phyloP scores from a whole-genome alignment of 2,888 invertebrate species.

The Temnothorax rugatulus region DNA sequence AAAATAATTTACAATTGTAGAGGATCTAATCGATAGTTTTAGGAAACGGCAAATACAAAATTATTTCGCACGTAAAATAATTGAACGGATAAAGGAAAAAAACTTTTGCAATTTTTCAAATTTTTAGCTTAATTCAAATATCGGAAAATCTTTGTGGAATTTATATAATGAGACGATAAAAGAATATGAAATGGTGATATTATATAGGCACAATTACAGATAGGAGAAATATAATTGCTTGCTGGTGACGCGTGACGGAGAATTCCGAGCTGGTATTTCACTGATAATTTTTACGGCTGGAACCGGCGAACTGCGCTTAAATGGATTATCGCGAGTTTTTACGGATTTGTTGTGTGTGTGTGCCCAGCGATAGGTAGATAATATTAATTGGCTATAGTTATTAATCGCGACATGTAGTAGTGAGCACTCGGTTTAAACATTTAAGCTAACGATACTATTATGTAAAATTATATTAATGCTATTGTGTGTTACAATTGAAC shows the following conservation, averaged over 20 bases:
- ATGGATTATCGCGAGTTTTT: conserved; percentile 28
- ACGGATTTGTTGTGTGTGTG: conserved; percentile 4
- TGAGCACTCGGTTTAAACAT: not conserved
- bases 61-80: not conserved
- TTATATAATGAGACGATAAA: not conserved
- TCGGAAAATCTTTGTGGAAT: not conserved
- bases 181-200: not conserved
- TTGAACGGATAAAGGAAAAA: not conserved
- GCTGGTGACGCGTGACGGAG: not conserved
- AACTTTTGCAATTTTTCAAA: not conserved
- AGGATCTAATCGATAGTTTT: not conserved
- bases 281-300: conserved; percentile 32
- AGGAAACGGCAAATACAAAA: not conserved
- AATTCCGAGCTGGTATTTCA: conserved; percentile 27
- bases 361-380: not conserved
- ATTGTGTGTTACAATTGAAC: not conserved
- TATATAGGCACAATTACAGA: not conserved
- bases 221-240: conserved; percentile 21
- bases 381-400: conserved; percentile 27
- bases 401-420: conserved; percentile 26
- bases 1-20: not conserved
- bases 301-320: conserved; percentile 7
- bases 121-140: conserved; percentile 5
- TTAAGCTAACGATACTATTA: conserved; percentile 23
- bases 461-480: not conserved